Evolutionary conservation across 53 echinoderm and acorn worm species (phyloP).

Genomic region (Echinometra lucunter): DNA sequence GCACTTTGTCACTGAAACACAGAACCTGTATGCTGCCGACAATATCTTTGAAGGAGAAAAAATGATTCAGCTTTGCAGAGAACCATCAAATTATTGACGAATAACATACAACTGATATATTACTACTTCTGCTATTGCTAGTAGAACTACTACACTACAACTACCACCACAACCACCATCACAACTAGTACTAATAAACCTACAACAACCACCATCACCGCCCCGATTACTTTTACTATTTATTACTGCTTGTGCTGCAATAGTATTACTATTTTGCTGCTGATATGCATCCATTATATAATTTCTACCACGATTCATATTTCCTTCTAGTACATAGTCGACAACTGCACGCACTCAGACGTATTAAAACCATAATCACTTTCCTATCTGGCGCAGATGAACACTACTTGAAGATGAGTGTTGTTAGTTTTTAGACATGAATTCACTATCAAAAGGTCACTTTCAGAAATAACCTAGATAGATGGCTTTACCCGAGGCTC

Average conservation of each 20-base stretch:
- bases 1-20: background rate
- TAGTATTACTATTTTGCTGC: no score
- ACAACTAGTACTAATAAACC: background rate
- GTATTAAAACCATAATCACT: background rate
- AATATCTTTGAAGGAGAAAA: background rate
- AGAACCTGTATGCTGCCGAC: background rate
- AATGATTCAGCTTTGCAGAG: background rate
- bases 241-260: background rate
- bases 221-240: background rate
- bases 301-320: background rate
- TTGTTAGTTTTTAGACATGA: conserved; percentile 16
- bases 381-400: background rate
- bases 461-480: conserved; percentile 39
- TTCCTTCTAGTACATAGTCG: background rate
- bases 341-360: background rate
- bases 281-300: background rate
- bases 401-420: background rate
- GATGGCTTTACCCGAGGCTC: conserved; percentile 28
- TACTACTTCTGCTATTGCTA: background rate
- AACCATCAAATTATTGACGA: background rate
- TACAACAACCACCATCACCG: background rate
- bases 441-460: conserved; percentile 37
- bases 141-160: background rate
- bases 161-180: background rate
- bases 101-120: background rate